A percentile compares a stretch with the other conserved stretches of the same genome.
Evolutionary conservation across 2,113 vertebrate species (phyloP).

Genomic region (Lampris incognitus): DNA sequence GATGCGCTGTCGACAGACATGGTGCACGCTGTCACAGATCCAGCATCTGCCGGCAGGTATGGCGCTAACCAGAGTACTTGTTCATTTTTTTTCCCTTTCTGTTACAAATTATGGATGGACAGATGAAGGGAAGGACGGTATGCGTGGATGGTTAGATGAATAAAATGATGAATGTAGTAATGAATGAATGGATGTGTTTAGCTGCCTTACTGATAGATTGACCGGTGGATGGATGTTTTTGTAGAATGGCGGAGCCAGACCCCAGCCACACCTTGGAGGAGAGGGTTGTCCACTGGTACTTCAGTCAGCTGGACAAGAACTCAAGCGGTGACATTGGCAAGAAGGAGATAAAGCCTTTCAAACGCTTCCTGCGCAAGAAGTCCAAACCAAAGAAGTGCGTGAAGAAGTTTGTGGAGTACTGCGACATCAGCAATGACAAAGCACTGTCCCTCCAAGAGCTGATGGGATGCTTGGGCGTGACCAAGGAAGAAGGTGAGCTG

Average conservation of each 20-base stretch:
- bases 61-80: constrained; percentile 33
- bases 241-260: constrained; percentile 92
- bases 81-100: constrained; percentile 3
- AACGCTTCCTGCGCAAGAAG: constrained; percentile 94
- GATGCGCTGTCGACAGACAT: constrained; percentile 97
- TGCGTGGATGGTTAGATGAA: background rate
- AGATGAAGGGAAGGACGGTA: background rate
- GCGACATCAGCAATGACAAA: constrained; percentile 92
- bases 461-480: constrained; percentile 94
- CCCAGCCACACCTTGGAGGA: constrained; percentile 97
- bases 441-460: constrained; percentile 92
- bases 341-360: constrained; percentile 97
- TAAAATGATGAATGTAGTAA: background rate
- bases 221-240: constrained; percentile 18
- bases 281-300: constrained; percentile 97
- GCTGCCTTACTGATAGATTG: background rate
- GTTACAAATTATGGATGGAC: background rate
- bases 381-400: constrained; percentile 98
- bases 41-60: constrained; percentile 89
- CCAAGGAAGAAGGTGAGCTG: constrained; percentile 87
- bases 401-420: constrained; percentile 97
- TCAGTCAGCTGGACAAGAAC: constrained; percentile 94
- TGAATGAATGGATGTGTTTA: background rate
- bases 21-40: constrained; percentile 95
- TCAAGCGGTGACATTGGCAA: constrained; percentile 94